phyloP scores from a whole-genome alignment of 2,888 invertebrate genomes.

The Trichogramma dendrolimi region DNA sequence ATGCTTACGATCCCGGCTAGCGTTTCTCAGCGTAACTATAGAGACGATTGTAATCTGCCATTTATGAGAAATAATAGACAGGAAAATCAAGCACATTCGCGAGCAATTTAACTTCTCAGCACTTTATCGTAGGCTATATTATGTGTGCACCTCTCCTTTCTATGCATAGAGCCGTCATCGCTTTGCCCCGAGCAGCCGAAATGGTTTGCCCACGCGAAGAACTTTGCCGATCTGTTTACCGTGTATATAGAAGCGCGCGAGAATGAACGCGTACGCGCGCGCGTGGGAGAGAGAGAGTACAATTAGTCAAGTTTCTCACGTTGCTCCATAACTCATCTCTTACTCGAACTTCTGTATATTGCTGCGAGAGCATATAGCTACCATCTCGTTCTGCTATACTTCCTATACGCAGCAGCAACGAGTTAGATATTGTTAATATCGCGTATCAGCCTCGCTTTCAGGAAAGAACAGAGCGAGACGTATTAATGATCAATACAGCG shows the following conservation, averaged over 20 bases:
- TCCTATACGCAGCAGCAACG: background rate
- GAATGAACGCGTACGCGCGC: background rate
- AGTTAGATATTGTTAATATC: conserved; percentile 15
- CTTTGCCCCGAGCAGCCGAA: conserved; percentile 2
- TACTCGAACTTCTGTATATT: conserved; percentile 3
- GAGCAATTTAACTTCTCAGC: too few species aligned
- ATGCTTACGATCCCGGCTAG: too few species aligned
- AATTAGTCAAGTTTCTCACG: conserved; percentile 19
- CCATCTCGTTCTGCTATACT: background rate
- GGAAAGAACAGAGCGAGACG: background rate
- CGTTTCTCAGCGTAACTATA: too few species aligned
- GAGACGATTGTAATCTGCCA: too few species aligned
- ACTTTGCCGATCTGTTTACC: too few species aligned
- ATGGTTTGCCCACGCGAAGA: background rate
- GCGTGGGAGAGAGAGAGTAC: background rate
- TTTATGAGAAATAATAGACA: too few species aligned
- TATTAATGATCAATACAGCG: too few species aligned
- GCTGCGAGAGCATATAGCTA: too few species aligned
- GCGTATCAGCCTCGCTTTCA: background rate
- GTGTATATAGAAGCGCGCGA: background rate
- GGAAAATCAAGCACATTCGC: too few species aligned
- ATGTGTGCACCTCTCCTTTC: background rate
- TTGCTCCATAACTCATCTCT: conserved; percentile 7
- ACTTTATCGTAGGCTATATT: too few species aligned
- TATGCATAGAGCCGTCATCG: background rate